Conservation (phyloP, 2,888 invertebrate genomes). For the Sycophila texana region DNA sequence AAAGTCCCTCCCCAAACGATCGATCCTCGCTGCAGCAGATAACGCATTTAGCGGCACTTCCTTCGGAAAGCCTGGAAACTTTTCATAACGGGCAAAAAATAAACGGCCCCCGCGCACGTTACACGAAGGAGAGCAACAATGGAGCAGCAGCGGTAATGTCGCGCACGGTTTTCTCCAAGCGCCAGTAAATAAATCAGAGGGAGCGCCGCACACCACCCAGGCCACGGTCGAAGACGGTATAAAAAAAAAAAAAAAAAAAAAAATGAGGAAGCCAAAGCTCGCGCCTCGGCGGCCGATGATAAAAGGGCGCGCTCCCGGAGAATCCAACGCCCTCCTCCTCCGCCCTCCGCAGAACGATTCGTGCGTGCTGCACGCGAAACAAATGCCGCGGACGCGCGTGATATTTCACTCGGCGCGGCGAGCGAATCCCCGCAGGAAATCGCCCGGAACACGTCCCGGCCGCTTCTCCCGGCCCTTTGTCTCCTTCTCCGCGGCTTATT, state of each 20-base stretch:
- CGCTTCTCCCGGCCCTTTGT: slow-evolving; percentile 18
- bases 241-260: background rate
- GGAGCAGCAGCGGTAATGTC: too few species aligned
- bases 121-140: too few species aligned
- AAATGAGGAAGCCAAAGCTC: background rate
- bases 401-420: slow-evolving; percentile 34
- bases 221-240: background rate
- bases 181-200: too few species aligned
- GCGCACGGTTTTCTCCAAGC: too few species aligned
- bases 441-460: slow-evolving; percentile 27
- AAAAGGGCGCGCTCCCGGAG: slow-evolving; percentile 3
- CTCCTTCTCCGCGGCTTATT: slow-evolving; percentile 14
- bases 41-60: too few species aligned
- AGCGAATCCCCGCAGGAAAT: slow-evolving; percentile 46
- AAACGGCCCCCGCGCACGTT: too few species aligned
- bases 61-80: too few species aligned
- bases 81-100: too few species aligned
- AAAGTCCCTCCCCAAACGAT: too few species aligned
- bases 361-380: slow-evolving; percentile 38
- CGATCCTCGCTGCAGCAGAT: too few species aligned
- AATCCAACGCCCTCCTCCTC: too few species aligned
- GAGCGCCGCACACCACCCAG: too few species aligned
- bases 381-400: slow-evolving; percentile 39
- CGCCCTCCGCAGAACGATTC: slow-evolving; percentile 1
- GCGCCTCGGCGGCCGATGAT: slow-evolving; percentile 22